A percentile compares a stretch with the other conserved stretches of the same genome.
These are phyloP conservation scores for Pseudorhiza aurosa DNA, from an alignment of 30 jellyfish, hydroid and myxozoan genomes.

Conservation along the genomic window DNA sequence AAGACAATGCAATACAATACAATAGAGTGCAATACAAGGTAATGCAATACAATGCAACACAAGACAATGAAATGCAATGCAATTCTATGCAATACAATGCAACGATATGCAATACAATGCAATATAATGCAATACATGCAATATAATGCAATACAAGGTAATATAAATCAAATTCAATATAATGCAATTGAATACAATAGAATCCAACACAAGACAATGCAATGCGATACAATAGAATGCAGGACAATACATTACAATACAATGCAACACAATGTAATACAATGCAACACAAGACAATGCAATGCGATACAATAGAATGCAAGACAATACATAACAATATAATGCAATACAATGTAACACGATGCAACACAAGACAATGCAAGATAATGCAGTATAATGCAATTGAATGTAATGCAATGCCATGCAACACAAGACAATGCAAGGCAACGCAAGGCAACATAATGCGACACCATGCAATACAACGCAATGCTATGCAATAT, in stretches of 20 bases:
- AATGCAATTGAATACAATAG: background rate
- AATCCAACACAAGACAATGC: background rate
- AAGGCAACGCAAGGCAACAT: background rate
- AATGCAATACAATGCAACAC: no score
- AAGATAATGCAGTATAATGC: background rate
- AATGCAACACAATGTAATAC: background rate
- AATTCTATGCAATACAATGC: no score
- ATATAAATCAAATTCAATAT: background rate
- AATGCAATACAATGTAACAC: background rate
- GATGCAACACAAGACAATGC: background rate
- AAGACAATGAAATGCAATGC: no score
- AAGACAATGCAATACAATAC: no score
- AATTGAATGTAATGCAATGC: background rate
- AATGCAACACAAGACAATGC: background rate
- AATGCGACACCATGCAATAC: background rate
- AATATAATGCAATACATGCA: no score
- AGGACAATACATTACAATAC: background rate
- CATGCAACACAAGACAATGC: background rate
- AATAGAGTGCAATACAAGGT: no score
- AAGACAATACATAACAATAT: background rate
- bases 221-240: background rate
- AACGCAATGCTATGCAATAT: background rate
- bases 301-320: background rate
- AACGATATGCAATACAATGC: background rate
- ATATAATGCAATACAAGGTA: no score